These are phyloP conservation scores for Sminthurinus signatus DNA, from an alignment of 1,140 invertebrate genomes.

Conservation along the genomic window DNA sequence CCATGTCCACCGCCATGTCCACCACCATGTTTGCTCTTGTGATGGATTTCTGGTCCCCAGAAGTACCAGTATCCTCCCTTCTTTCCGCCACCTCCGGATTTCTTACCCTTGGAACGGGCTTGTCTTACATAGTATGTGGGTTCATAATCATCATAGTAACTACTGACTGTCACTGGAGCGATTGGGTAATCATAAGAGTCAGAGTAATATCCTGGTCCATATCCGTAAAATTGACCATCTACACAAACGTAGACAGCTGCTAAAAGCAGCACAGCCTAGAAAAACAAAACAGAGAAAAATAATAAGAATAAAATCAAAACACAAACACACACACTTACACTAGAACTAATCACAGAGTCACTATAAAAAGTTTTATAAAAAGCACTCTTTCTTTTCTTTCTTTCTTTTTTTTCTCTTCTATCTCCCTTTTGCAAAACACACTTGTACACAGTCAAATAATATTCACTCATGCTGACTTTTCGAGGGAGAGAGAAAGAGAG, in stretches of 20 bases:
- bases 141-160: neutral
- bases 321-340: too few relatives aligned
- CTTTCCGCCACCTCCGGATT: constrained; percentile 10
- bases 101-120: constrained; percentile 1
- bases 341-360: too few relatives aligned
- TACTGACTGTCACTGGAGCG: neutral
- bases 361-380: too few relatives aligned
- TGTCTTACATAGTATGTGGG: neutral
- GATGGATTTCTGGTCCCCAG: constrained; percentile 26
- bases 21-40: neutral
- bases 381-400: too few relatives aligned
- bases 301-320: too few relatives aligned
- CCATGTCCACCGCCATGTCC: constrained; percentile 7
- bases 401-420: too few relatives aligned
- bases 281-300: constrained; percentile 3
- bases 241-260: constrained; percentile 31
- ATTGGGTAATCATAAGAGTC: constrained; percentile 11
- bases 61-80: constrained; percentile 40
- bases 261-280: constrained; percentile 31
- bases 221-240: constrained; percentile 26
- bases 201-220: constrained; percentile 20
- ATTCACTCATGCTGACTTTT: too few relatives aligned
- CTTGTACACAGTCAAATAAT: too few relatives aligned
- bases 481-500: too few relatives aligned
- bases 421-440: too few relatives aligned